Base-by-base conservation (phyloP, 1,140 invertebrate species). In the Sitophilus oryzae region DNA sequence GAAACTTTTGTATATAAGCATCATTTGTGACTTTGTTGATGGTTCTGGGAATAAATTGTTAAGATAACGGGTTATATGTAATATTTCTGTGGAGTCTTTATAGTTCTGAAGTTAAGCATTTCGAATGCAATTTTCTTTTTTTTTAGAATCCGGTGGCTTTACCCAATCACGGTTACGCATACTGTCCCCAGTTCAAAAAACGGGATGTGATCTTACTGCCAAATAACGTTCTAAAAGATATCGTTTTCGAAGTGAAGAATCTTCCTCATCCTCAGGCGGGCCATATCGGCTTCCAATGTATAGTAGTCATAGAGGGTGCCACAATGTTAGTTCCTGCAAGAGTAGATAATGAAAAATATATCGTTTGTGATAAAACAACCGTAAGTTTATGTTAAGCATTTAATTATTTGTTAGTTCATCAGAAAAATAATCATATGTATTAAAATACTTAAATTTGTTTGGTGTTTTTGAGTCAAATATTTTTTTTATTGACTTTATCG, bases 321-420 rank as follows among this genome's bases (percentile, higher is more conserved):
- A 91, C 91, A 67, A 86, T 94, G 78, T 80, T 88, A 56, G 81
- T 95, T 4, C 86, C 89, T 40, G 92, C 92, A 1, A 77, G 88
- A 62, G 86, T 93, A 14, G 88, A 91, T 68, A 82, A 81, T 22
- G 88, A 85, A 64, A 83, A 85, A 54, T 83, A 82, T 42, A 89
- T 94, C 45, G 85, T 94, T 35, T 95, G 92, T 74, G 91, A 93
- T 66, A 89, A 89, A 74, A 93, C 90, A 0, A 87, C 81, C 43
- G 80, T 82, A 73, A 75, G 69, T 71, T 16, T 42, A 45, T 11
- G 10, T 45, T 19, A n/a, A n/a, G n/a, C n/a, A n/a, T n/a, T n/a
- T n/a, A n/a, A n/a, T n/a, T n/a, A n/a, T n/a, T n/a, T n/a, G n/a
- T n/a, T n/a, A n/a, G n/a, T n/a, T n/a, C n/a, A n/a, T n/a, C n/a